Evolutionary conservation across 2,113 vertebrate species (phyloP), one percentile per base, ranked within the genome.

Genomic region (Empidonax traillii): DNA sequence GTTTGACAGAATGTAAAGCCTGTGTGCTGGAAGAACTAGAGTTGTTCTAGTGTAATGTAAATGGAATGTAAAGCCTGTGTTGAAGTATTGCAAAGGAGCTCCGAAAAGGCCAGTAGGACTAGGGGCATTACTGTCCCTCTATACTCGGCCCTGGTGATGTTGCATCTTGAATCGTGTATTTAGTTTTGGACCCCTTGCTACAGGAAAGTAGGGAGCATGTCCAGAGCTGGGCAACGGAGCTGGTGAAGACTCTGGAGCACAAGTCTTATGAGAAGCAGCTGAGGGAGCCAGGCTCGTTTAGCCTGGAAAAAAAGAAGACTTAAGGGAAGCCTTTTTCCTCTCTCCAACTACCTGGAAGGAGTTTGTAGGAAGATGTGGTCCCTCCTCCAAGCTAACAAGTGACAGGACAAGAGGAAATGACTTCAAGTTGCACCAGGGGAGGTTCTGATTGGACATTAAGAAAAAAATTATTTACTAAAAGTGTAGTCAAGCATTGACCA

Each of bases 331-430:
- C 7, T 22, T 41, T 25, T 30, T 15, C 3, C 8, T 53, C 6
- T 33, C 39, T 41, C 53, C 10, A 47, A 4, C 7, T 47, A 6
- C 30, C 16, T 35, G 30, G 52, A 75, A 41, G 9, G 5, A 53
- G 6, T 2, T 2, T 6, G 11, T 8, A 25, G 16, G 0, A 1
- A 53, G 21, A 8, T 5, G 21, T 3, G 8, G 17, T 37, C 20
- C 35, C 55, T 47, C 55, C 21, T 62, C n/a, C 46, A 25, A 53
- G 16, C 39, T 35, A 35, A 4, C 23, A 68, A 41, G 24, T 18
- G 28, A 30, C 5, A 68, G 30, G 19, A 39, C 19, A n/a, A 35
- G n/a, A 62, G 14, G 24, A 61, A 68, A 68, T 14, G 21, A 25
- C 17, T 9, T 62, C n/a, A 55, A 22, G 2, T 53, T 47, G 30